These are phyloP conservation scores for Lycocorax pyrrhopterus DNA, from an alignment of 2,113 vertebrate species.

Conservation along the genomic window DNA sequence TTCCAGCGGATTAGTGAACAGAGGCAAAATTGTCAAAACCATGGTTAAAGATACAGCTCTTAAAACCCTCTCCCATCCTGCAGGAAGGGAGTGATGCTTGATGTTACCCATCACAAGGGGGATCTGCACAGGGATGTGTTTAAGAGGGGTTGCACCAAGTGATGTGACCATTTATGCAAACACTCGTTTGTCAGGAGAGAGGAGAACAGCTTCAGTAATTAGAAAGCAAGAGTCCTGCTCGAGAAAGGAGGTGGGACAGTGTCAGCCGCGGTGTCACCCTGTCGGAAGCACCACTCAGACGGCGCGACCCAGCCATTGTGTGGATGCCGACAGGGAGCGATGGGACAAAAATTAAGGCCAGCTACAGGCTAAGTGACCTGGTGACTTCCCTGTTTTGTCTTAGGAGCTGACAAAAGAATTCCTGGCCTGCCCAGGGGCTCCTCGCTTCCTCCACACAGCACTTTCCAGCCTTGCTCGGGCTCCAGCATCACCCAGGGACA, in stretches of 20 bases:
- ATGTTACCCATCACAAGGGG: accelerated
- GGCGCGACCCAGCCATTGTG: not conserved
- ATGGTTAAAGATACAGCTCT: not conserved
- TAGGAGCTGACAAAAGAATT: constrained; percentile 49
- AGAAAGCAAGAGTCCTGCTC: not conserved
- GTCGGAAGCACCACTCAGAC: accelerated
- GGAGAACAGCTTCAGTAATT: not conserved
- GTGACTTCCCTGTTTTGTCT: constrained; percentile 57
- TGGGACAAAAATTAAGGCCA: not conserved
- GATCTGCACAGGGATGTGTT: not conserved
- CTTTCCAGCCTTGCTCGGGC: not conserved
- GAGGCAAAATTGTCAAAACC: not conserved
- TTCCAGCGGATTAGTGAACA: not conserved
- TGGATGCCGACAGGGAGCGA: accelerated
- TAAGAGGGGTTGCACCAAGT: not conserved
- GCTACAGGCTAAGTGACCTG: constrained; percentile 10
- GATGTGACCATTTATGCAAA: not conserved
- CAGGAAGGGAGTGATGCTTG: not conserved
- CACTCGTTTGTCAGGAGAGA: not conserved
- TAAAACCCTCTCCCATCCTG: not conserved
- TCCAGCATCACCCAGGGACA: not conserved
- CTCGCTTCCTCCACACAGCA: accelerated
- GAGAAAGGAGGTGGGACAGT: not conserved
- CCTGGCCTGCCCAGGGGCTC: constrained; percentile 3
- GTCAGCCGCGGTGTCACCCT: accelerated